Conservation (phyloP, 2,113 vertebrate species). For the Corythornis cristatus region DNA sequence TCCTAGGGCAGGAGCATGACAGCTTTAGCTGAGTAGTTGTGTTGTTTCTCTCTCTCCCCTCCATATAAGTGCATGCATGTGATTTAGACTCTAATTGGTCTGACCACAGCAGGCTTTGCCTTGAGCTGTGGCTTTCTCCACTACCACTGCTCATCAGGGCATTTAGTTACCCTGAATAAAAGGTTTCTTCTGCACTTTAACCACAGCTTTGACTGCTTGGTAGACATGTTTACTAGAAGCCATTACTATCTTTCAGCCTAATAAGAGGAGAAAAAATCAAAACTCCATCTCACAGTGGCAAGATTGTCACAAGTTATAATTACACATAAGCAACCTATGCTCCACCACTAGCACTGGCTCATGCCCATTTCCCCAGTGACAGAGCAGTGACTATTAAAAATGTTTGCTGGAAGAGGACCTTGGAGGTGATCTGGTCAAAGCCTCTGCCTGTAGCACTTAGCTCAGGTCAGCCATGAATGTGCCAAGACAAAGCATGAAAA, state of each 20-base stretch:
- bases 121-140: not conserved
- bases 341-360: not conserved
- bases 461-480: not conserved
- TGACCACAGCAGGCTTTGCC: not conserved
- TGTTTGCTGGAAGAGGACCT: not conserved
- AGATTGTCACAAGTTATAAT: not conserved
- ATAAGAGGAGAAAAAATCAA: not conserved
- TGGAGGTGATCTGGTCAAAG: not conserved
- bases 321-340: not conserved
- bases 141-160: not conserved
- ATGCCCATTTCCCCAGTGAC: fast-evolving
- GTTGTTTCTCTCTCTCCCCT: not conserved
- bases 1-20: not conserved
- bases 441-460: not conserved
- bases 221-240: not conserved
- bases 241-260: not conserved
- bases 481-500: not conserved
- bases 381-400: not conserved
- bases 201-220: not conserved
- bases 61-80: not conserved
- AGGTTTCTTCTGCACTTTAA: not conserved
- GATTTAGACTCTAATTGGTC: not conserved
- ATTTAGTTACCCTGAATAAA: fast-evolving
- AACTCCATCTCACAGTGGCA: not conserved
- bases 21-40: not conserved